Conservation (phyloP, 23 tunicate genomes). For the Styela clava region DNA sequence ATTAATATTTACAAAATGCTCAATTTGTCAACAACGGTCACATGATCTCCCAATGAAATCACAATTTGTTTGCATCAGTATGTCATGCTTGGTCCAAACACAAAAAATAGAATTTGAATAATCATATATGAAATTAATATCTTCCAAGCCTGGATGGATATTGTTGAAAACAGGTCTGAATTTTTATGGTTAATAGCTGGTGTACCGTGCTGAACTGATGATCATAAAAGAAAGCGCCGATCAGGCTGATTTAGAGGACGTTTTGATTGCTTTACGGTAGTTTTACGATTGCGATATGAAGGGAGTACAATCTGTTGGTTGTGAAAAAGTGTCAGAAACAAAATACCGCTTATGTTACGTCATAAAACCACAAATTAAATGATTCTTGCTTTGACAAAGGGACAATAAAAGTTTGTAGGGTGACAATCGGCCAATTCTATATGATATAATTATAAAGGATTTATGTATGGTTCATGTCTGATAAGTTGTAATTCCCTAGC, state of each 20-base stretch:
- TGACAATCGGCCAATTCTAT: too few relatives aligned
- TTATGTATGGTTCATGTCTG: not conserved
- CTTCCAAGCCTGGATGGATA: not conserved
- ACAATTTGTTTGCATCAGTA: too few relatives aligned
- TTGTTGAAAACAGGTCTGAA: not conserved
- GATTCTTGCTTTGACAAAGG: not conserved
- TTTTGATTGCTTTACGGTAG: slow-evolving; percentile 20
- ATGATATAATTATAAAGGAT: not conserved
- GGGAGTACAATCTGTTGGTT: not conserved
- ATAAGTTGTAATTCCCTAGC: not conserved
- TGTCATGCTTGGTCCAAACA: not conserved
- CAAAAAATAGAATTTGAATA: not conserved
- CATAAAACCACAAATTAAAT: not conserved
- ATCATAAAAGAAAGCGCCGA: not conserved
- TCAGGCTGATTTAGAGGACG: slow-evolving; percentile 10
- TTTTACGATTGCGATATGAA: slow-evolving; percentile 5
- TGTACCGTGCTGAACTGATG: not conserved
- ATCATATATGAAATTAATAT: not conserved
- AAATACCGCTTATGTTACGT: not conserved
- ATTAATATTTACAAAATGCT: not conserved
- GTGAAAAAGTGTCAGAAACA: not conserved
- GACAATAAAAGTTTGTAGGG: too few relatives aligned
- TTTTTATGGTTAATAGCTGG: not conserved
- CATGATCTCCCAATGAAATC: too few relatives aligned
- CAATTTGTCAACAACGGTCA: not conserved